Evolutionary conservation across 1,140 invertebrate genomes (phyloP).

Genomic region (Drosophila busckii): DNA sequence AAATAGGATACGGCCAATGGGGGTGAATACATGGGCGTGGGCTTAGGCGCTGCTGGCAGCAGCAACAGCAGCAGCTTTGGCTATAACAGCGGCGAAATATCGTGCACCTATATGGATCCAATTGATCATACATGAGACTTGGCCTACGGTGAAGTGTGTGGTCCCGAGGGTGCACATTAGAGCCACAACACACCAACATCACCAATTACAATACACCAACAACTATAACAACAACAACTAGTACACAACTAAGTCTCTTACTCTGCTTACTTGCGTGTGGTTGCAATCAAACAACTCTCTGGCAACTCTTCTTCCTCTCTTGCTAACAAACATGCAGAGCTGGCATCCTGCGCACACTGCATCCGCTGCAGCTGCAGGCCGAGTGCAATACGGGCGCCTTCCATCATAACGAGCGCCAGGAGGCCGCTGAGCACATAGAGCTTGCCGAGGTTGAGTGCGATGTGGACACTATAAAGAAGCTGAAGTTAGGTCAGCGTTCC

Average conservation of each 20-base stretch:
- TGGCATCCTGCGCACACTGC: slow-evolving; percentile 81
- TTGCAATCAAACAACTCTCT: slow-evolving; percentile 55
- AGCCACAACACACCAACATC: slow-evolving; percentile 12
- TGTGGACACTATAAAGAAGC: slow-evolving; percentile 87
- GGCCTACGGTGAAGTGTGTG: slow-evolving; percentile 66
- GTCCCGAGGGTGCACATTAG: slow-evolving; percentile 61
- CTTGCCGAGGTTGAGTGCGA: slow-evolving; percentile 86
- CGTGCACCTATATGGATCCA: slow-evolving; percentile 77
- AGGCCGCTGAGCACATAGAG: slow-evolving; percentile 79
- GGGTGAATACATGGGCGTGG: slow-evolving; percentile 56
- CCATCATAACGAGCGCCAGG: slow-evolving; percentile 60
- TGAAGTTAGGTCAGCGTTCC: slow-evolving; percentile 85
- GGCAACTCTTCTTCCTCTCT: slow-evolving; percentile 55
- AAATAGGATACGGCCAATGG: slow-evolving; percentile 79
- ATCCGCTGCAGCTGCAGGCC: slow-evolving; percentile 80
- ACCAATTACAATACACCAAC: slow-evolving; percentile 27
- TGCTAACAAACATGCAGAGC: slow-evolving; percentile 78
- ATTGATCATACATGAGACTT: slow-evolving; percentile 78
- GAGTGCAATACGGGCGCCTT: slow-evolving; percentile 65
- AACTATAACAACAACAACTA: slow-evolving; percentile 33
- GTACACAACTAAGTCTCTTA: slow-evolving; percentile 63
- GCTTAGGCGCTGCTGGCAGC: slow-evolving; percentile 24
- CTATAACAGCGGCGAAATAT: slow-evolving; percentile 74
- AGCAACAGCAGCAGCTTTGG: slow-evolving; percentile 49
- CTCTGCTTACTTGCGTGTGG: slow-evolving; percentile 62